Base-by-base conservation (phyloP, 1,140 invertebrate species). In the Cydia pomonella region DNA sequence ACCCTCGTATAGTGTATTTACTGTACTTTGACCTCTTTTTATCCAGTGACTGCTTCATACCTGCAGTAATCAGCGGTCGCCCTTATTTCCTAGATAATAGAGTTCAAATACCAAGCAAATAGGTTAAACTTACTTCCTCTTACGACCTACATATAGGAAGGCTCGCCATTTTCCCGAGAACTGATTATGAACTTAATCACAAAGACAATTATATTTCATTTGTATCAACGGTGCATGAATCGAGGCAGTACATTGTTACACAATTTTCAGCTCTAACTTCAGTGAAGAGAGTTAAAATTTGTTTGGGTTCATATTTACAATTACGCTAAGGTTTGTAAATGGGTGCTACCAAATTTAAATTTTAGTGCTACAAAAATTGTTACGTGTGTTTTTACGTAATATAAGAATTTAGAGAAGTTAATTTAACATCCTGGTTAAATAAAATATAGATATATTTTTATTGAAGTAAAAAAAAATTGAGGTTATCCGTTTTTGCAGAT, bases 311-410 rank as follows among this genome's bases (percentile, higher is more conserved):
- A 1, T 69, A 69, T 69, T n/a, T 66, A 66, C 63, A 66, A 38
- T 69, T 33, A 33, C 29, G 3, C 23, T 69, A 33, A 33, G 27
- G 13, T 66, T 69, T 69, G 64, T 69, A 69, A 69, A 69, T 21
- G 64, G 64, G 64, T 69, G 64, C 64, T 69, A 69, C 29, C 64
- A 69, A 69, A 69, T 33, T 69, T 69, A 29, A n/a, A 66, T 69
- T 38, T 21, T 33, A 69, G 64, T 69, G 27, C 64, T 69, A 41
- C 64, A 69, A 69, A 33, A 69, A 27, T 66, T 16, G 13, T 66
- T 6, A 63, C 62, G 53, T 27, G 53, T 59, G 47, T 64, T 66
- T n/a, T 29, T n/a, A 69, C 64, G 27, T 64, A 7, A 21, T 59
- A 18, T 59, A 63, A 29, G 27, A 16, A n/a, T 21, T 21, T 59